phyloP scores from a whole-genome alignment of 2,888 invertebrate genomes.

The Yponomeuta evonymella region DNA sequence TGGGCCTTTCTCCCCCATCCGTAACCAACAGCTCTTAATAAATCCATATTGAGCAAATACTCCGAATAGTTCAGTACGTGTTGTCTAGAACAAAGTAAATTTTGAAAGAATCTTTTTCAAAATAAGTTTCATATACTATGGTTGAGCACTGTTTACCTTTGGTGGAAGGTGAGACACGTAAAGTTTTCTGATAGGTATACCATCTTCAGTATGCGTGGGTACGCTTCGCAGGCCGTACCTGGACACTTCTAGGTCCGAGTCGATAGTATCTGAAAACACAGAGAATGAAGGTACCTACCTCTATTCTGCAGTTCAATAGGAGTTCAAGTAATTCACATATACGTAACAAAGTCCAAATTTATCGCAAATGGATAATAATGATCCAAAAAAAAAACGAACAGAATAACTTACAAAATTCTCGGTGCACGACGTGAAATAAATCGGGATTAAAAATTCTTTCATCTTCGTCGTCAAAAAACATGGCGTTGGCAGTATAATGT shows the following conservation, averaged over 20 bases:
- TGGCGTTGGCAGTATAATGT: constrained; percentile 30
- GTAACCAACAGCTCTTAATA: constrained; percentile 73
- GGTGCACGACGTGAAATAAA: constrained; percentile 52
- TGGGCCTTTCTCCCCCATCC: constrained; percentile 59
- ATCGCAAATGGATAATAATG: not conserved
- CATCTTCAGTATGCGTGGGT: constrained; percentile 73
- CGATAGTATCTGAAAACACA: constrained; percentile 42
- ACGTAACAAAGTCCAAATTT: not conserved
- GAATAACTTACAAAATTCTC: constrained; percentile 50
- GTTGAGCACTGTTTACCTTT: constrained; percentile 50
- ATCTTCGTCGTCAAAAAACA: constrained; percentile 58
- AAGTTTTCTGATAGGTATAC: constrained; percentile 75
- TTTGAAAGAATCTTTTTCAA: too few species aligned
- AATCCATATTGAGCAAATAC: constrained; percentile 76
- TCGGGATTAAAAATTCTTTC: constrained; percentile 51
- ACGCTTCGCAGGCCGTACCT: constrained; percentile 45
- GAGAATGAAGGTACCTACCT: constrained; percentile 18
- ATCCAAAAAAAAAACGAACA: not conserved
- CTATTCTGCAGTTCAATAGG: too few species aligned
- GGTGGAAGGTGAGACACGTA: constrained; percentile 76
- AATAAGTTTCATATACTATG: too few species aligned
- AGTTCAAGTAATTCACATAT: too few species aligned
- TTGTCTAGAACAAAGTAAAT: constrained; percentile 57
- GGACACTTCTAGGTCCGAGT: constrained; percentile 42
- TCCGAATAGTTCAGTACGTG: constrained; percentile 66